phyloP scores from a whole-genome alignment of 2,888 invertebrate species.

The Hoplodrina ambigua region DNA sequence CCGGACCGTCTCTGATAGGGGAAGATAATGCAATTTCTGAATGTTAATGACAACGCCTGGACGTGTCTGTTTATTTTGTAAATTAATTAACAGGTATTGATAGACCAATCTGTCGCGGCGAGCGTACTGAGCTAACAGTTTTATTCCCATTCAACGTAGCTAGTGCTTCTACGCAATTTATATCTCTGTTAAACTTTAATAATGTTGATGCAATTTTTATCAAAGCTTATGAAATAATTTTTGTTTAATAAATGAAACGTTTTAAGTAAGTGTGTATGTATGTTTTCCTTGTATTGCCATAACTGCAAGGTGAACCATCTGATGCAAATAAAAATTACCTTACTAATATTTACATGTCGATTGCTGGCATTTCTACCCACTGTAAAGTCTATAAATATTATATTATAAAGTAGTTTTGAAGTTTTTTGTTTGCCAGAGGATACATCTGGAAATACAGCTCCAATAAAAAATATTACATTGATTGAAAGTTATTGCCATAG shows the following conservation, averaged over 20 bases:
- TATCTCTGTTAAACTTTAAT: background rate
- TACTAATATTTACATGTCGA: constrained; percentile 8
- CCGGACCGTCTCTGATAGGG: constrained; percentile 47
- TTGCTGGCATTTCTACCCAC: background rate
- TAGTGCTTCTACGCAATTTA: background rate
- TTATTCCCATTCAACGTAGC: background rate
- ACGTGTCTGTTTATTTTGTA: constrained; percentile 42
- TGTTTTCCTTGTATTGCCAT: constrained; percentile 13
- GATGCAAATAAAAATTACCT: constrained; percentile 22
- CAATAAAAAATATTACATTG: no score
- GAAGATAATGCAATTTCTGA: constrained; percentile 54
- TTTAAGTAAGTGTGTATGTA: background rate
- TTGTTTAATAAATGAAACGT: background rate
- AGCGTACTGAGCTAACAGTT: background rate
- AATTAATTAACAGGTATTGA: constrained; percentile 29
- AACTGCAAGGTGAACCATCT: constrained; percentile 30
- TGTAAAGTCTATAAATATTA: constrained; percentile 5
- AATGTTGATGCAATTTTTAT: background rate
- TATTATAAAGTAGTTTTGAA: no score
- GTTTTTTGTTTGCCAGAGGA: no score
- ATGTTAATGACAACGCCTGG: constrained; percentile 47
- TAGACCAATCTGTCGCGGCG: background rate
- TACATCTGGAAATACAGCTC: no score
- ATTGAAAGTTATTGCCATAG: no score
- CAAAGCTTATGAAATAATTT: background rate